These are phyloP conservation scores for Plebejus melissa DNA, from an alignment of 2,888 invertebrate genomes.

Conservation along the genomic window DNA sequence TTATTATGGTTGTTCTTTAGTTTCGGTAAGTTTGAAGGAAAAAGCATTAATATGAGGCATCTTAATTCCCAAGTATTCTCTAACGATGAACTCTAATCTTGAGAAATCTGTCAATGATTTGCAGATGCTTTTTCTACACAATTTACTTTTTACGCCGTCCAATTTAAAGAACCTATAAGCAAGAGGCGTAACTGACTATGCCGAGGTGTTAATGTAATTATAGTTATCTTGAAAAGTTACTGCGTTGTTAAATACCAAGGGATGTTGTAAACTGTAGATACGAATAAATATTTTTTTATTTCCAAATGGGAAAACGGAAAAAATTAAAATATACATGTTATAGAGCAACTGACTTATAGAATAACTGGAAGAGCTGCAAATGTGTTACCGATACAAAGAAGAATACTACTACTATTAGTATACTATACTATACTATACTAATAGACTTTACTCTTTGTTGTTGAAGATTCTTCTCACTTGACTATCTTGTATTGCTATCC, in stretches of 20 bases:
- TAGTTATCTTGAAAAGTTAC: constrained; percentile 29
- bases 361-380: no score
- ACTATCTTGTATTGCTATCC: no score
- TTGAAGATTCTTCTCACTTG: no score
- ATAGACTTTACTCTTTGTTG: no score
- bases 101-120: constrained; percentile 22
- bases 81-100: constrained; percentile 13
- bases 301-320: no score
- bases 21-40: background rate
- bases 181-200: constrained; percentile 27
- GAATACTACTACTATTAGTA: no score
- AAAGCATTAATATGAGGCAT: background rate
- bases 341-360: no score
- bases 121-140: constrained; percentile 29
- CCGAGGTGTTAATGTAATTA: constrained; percentile 28
- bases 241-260: constrained; percentile 27
- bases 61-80: constrained; percentile 1
- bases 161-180: constrained; percentile 31
- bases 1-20: background rate
- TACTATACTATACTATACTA: no score
- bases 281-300: no score
- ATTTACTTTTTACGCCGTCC: constrained; percentile 29
- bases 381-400: no score
- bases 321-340: no score
- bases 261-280: background rate